Base-by-base conservation (phyloP, 1,140 invertebrate genomes). In the Cotesia glomerata region DNA sequence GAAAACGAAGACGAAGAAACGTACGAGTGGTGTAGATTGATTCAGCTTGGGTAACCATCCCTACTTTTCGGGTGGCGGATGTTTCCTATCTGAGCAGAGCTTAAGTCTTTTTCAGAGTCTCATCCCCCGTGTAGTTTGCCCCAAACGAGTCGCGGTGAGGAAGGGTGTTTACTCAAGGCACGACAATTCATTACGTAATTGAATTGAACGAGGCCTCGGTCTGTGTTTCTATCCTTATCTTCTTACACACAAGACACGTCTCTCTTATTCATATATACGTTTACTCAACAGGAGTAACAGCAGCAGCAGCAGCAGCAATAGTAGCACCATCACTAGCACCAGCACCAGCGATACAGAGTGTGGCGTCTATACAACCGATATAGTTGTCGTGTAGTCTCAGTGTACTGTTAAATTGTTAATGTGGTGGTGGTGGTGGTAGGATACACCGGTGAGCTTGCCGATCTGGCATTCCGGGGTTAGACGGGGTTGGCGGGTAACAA, bases 141-240 rank as follows among this genome's bases (percentile, higher is more conserved):
- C 65, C 69, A 75, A 70, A 71, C 74, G 80, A 83, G 75, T 82
- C 78, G 82, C 77, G 80, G 81, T 78, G 83, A 83, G 80, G 80
- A 84, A 84, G 84, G 82, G 78, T 85, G 84, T 86, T 86, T 86
- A 85, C 84, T 81, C 84, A 84, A 86, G 85, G 85, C 84, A 86
- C 85, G 84, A 86, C 85, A 86, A 86, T 86, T 86, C 85, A 86
- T 86, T 86, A 86, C 83, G 84, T 86, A 86, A 86, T 85, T 85
- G 84, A 85, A 86, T 86, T 85, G 84, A 85, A 84, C 78, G 81
- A 84, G 80, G 80, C 79, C 80, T 83, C 80, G 66, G 74, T 59
- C 69, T 49, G 72, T 34, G 52, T 63, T 68, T 70, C 64, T 39
- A 45, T 45, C 69, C 11, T 34, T 49, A 13, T 36, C 59, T 36